Evolutionary conservation across 2,888 invertebrate species (phyloP).

Genomic region (Baccha elongata): DNA sequence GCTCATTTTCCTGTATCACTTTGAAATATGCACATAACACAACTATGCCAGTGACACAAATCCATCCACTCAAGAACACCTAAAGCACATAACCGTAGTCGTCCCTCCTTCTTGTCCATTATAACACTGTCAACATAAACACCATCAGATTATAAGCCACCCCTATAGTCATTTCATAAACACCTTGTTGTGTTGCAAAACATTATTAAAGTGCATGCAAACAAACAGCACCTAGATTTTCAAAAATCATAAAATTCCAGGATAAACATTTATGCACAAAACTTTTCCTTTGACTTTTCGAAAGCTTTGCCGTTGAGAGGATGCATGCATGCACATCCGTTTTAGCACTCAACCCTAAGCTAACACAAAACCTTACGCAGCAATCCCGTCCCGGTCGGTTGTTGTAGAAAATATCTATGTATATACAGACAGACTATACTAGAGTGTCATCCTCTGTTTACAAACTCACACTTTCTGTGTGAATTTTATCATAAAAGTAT

Average conservation of each 20-base stretch:
- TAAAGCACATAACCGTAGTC: neutral
- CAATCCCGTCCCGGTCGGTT: constrained; percentile 2
- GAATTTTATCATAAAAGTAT: constrained; percentile 60
- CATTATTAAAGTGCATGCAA: constrained; percentile 54
- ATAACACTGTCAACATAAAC: constrained; percentile 38
- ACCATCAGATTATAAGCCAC: constrained; percentile 53
- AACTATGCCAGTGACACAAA: constrained; percentile 27
- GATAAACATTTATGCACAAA: constrained; percentile 39
- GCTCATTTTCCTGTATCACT: neutral
- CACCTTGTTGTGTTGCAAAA: constrained; percentile 59
- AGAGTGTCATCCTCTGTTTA: constrained; percentile 43
- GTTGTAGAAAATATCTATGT: neutral
- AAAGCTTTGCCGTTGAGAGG: constrained; percentile 31
- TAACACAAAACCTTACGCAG: constrained; percentile 38
- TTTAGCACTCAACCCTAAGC: neutral
- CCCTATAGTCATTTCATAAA: constrained; percentile 10
- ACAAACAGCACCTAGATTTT: constrained; percentile 54
- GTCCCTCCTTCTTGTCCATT: constrained; percentile 1
- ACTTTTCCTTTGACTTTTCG: constrained; percentile 42
- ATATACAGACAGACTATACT: neutral
- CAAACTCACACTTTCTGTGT: constrained; percentile 54
- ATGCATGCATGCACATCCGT: neutral
- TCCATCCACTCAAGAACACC: neutral
- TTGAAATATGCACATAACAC: neutral
- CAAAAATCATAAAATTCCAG: constrained; percentile 58